Evolutionary conservation across 2,797 vertebrate species (phyloP).

Genomic region (Tragopan temminckii): DNA sequence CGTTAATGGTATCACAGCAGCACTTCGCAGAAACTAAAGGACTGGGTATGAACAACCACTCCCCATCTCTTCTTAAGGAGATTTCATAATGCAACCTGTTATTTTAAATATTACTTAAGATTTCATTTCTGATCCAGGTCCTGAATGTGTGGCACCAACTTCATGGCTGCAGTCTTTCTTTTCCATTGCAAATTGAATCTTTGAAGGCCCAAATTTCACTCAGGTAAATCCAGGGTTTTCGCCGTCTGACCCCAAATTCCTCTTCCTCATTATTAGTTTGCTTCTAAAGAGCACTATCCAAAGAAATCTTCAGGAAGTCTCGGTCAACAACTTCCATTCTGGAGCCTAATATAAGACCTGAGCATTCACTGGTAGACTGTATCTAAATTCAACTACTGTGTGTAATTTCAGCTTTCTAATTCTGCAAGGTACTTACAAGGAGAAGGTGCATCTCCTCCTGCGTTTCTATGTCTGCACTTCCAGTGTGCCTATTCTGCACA

Average conservation of each 20-base stretch:
- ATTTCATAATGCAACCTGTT: not conserved
- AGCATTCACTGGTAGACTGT: not conserved
- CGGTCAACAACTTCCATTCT: not conserved
- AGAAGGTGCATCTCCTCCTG: not conserved
- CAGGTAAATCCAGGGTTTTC: not conserved
- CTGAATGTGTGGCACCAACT: not conserved
- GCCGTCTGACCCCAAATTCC: not conserved
- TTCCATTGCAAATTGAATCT: not conserved
- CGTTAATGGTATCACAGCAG: not conserved
- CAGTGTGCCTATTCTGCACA: not conserved
- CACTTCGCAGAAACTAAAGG: not conserved
- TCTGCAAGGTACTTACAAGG: not conserved
- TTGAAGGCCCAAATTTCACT: not conserved
- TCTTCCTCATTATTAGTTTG: not conserved
- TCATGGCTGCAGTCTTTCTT: not conserved
- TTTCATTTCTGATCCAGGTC: not conserved
- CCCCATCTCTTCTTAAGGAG: not conserved
- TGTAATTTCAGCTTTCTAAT: not conserved
- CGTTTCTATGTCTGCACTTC: not conserved
- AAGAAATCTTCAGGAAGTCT: not conserved
- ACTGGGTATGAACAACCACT: not conserved
- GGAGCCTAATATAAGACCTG: not conserved
- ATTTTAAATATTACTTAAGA: not conserved
- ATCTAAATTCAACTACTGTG: not conserved
- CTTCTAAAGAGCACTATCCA: not conserved